Evolutionary conservation across 1,140 invertebrate genomes (phyloP).

Genomic region (Saccostrea glomerata): DNA sequence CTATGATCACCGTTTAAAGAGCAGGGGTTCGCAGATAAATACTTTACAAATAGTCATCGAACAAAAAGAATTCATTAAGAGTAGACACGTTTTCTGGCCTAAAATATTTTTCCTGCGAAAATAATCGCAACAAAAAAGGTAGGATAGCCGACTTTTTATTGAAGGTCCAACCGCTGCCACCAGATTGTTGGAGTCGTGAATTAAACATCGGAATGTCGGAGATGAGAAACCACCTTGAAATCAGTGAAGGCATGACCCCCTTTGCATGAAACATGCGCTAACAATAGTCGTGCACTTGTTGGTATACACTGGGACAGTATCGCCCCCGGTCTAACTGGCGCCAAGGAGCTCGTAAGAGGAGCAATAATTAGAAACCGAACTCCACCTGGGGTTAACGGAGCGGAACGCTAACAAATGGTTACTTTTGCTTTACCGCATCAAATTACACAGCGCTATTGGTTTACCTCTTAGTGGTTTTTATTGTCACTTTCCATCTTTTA

Average conservation of each 20-base stretch:
- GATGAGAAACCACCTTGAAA: conserved; percentile 33
- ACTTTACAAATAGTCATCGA: background rate
- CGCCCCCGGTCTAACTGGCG: conserved; percentile 54
- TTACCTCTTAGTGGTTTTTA: conserved; percentile 39
- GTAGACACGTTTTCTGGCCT: background rate
- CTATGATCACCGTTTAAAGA: conserved; percentile 17
- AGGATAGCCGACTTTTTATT: background rate
- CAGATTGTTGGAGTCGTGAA: conserved; percentile 18
- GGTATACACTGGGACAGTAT: conserved; percentile 49
- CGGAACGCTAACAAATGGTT: conserved; percentile 57
- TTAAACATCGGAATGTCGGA: conserved; percentile 19
- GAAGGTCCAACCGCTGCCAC: background rate
- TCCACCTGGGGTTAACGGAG: conserved; percentile 50
- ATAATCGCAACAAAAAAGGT: background rate
- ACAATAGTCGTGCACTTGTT: conserved; percentile 52
- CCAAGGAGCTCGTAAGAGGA: conserved; percentile 54
- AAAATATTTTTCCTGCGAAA: background rate
- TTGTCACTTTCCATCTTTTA: conserved; percentile 54
- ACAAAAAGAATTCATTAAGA: conserved; percentile 17
- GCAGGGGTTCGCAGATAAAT: background rate
- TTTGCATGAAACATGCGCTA: conserved; percentile 55
- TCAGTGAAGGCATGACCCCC: conserved; percentile 52
- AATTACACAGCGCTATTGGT: conserved; percentile 48
- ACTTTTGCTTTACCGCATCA: conserved; percentile 46
- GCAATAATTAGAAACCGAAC: conserved; percentile 60